Percentiles rank a stretch among this genome's conserved stretches.
phyloP scores from a whole-genome alignment of 2,113 vertebrate genomes.

The Neotoma lepida region DNA sequence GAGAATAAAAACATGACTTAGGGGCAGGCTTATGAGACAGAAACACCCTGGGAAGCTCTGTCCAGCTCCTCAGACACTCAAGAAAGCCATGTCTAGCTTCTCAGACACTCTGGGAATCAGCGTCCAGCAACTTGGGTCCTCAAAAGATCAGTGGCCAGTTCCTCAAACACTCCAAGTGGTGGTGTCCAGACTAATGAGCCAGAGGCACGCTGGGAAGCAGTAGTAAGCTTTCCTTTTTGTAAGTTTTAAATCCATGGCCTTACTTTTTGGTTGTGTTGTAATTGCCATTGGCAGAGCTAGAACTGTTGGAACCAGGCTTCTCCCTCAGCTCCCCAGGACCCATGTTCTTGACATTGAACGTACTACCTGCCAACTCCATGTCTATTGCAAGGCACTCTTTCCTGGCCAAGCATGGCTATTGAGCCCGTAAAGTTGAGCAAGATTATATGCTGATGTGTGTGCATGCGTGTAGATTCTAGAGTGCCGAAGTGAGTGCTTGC shows the following conservation, averaged over 20 bases:
- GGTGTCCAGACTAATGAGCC: background rate
- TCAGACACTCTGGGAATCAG: background rate
- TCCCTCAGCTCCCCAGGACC: background rate
- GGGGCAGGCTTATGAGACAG: background rate
- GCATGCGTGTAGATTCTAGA: background rate
- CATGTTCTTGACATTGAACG: background rate
- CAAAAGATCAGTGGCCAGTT: background rate
- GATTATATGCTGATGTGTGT: background rate
- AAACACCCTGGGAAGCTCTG: background rate
- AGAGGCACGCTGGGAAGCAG: background rate
- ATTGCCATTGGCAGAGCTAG: conserved; percentile 37
- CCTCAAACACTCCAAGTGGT: background rate
- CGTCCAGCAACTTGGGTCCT: background rate
- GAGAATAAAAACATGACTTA: background rate
- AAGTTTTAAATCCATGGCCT: background rate
- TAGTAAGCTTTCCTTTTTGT: background rate
- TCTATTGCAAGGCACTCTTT: background rate
- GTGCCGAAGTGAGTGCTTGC: background rate
- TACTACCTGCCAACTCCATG: background rate
- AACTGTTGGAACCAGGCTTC: background rate
- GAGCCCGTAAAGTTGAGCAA: background rate
- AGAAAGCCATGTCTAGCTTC: background rate
- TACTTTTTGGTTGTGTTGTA: background rate
- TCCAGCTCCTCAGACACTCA: background rate
- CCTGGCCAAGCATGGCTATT: background rate